These are phyloP conservation scores for Abramis brama DNA, from an alignment of 2,113 vertebrate genomes.

Conservation along the genomic window DNA sequence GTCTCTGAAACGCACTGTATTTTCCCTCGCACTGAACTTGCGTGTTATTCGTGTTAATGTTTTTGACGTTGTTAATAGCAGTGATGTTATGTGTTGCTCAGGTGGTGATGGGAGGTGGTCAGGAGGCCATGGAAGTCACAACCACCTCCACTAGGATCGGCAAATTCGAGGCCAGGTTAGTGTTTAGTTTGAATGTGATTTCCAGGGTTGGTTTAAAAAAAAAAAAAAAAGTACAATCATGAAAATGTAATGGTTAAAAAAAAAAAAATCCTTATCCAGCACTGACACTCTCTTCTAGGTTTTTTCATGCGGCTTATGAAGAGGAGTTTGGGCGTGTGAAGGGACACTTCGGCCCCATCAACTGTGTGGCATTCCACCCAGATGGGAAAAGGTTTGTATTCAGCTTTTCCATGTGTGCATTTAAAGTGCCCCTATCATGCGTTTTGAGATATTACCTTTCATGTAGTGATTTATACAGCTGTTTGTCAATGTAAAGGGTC, in stretches of 20 bases:
- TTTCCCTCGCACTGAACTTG: background rate
- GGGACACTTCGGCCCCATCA: conserved; percentile 97
- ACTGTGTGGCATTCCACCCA: conserved; percentile 95
- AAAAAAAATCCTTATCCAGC: background rate
- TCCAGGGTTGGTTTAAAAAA: no score
- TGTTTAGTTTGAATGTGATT: background rate
- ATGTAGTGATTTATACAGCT: no score
- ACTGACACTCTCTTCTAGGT: conserved; percentile 72
- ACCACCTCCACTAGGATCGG: conserved; percentile 97
- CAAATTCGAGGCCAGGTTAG: conserved; percentile 95
- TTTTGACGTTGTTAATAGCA: background rate
- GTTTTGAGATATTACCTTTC: no score
- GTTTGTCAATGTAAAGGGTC: no score
- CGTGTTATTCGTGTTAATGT: background rate
- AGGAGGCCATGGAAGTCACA: conserved; percentile 99
- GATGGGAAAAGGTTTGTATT: conserved; percentile 88
- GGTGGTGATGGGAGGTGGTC: conserved; percentile 97
- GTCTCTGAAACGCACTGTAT: conserved; percentile 45
- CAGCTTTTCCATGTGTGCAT: no score
- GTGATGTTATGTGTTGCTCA: conserved; percentile 59
- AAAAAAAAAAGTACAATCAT: no score
- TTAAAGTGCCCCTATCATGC: no score
- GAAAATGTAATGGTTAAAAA: background rate
- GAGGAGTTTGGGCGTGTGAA: conserved; percentile 98
- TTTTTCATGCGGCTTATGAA: conserved; percentile 95